Evolutionary conservation across 2,888 invertebrate species (phyloP).

Genomic region (Zootermopsis nevadensis): DNA sequence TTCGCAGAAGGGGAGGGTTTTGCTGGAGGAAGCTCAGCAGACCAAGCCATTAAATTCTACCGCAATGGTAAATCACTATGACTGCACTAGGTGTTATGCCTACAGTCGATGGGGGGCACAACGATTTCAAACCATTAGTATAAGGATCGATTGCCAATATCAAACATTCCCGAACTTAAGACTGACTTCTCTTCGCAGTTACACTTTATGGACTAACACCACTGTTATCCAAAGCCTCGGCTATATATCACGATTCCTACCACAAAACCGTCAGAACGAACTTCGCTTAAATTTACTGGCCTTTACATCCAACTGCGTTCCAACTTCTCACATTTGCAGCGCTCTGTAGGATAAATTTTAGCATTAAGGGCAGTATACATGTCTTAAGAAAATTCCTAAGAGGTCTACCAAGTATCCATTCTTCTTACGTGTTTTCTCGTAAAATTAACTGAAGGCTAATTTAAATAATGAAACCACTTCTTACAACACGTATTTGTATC

Average conservation of each 20-base stretch:
- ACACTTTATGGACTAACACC: conserved; percentile 19
- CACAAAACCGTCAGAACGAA: not conserved
- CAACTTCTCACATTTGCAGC: not conserved
- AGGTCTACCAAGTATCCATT: too few relatives aligned
- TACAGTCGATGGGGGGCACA: not conserved
- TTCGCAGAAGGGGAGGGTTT: not conserved
- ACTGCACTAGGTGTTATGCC: not conserved
- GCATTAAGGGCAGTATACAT: not conserved
- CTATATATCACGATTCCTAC: conserved; percentile 12
- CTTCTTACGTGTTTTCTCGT: too few relatives aligned
- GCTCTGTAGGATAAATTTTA: not conserved
- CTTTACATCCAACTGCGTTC: not conserved
- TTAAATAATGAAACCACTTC: too few relatives aligned
- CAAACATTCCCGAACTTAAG: conserved; percentile 15
- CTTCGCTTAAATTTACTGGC: conserved; percentile 16
- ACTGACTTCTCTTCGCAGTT: not conserved
- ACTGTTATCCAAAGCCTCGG: not conserved
- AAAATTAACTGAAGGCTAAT: too few relatives aligned
- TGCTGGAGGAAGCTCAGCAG: conserved; percentile 1
- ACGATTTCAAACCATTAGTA: conserved; percentile 28
- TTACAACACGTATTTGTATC: too few relatives aligned
- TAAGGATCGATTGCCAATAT: conserved; percentile 32
- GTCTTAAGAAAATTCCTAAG: too few relatives aligned
- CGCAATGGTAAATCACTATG: conserved; percentile 42
- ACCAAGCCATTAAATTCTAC: conserved; percentile 23